Conservation (phyloP, 2,888 invertebrate species). For the Melanargia galathea region DNA sequence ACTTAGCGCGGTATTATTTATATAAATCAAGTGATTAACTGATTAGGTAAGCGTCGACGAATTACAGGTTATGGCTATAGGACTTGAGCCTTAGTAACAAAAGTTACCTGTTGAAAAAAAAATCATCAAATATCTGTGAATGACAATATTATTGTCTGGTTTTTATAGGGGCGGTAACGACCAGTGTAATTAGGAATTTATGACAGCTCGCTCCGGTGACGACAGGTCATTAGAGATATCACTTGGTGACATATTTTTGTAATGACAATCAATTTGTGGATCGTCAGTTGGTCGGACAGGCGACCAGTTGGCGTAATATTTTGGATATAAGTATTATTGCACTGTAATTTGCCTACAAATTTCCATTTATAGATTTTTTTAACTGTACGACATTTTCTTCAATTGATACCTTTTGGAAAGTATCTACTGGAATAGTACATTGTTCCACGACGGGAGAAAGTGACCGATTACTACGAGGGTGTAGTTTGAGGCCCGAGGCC, state of each 20-base stretch:
- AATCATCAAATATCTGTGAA: not conserved
- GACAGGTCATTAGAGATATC: conserved; percentile 22
- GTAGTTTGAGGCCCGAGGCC: too few relatives aligned
- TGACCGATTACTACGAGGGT: too few relatives aligned
- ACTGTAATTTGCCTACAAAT: too few relatives aligned
- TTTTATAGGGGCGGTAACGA: conserved; percentile 8
- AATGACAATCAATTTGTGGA: conserved; percentile 22
- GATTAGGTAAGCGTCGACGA: too few relatives aligned
- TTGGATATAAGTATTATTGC: not conserved
- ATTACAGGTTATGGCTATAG: too few relatives aligned
- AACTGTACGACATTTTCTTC: too few relatives aligned
- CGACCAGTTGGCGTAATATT: not conserved
- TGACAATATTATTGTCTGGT: not conserved
- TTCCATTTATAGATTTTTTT: too few relatives aligned
- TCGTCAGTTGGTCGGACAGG: conserved; percentile 14
- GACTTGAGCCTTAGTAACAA: not conserved
- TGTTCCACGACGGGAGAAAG: too few relatives aligned
- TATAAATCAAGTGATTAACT: too few relatives aligned
- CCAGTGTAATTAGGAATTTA: conserved; percentile 18
- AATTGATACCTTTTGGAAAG: too few relatives aligned
- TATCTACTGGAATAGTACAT: too few relatives aligned
- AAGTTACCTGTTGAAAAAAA: not conserved
- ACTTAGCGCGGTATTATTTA: too few relatives aligned
- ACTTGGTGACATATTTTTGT: conserved; percentile 23
- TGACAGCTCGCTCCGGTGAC: not conserved